Evolutionary conservation across 2,797 vertebrate genomes (phyloP).

Genomic region (Meda fulgida): DNA sequence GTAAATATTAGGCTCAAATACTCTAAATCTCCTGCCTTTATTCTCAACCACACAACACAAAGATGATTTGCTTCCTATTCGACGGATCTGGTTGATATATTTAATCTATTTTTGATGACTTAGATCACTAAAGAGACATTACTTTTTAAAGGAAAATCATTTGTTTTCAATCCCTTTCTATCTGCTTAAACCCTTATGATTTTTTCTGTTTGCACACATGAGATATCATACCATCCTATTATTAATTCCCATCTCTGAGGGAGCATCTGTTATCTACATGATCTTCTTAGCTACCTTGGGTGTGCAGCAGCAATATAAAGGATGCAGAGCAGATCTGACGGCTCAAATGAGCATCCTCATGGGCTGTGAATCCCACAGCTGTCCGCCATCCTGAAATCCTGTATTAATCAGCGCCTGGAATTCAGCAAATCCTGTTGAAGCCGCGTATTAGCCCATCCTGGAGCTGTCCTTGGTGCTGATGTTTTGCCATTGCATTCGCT

Average conservation of each 20-base stretch:
- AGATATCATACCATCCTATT: conserved; percentile 7
- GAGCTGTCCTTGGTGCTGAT: conserved; percentile 38
- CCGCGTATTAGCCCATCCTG: neutral
- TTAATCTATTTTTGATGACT: conserved; percentile 13
- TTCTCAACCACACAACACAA: neutral
- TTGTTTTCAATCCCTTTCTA: conserved; percentile 17
- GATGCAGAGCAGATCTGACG: conserved; percentile 13
- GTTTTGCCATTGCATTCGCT: neutral
- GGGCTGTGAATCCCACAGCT: conserved; percentile 15
- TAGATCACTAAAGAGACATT: neutral
- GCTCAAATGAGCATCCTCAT: conserved; percentile 18
- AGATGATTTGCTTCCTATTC: neutral
- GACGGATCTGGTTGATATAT: neutral
- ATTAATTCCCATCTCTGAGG: conserved; percentile 25
- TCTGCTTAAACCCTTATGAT: conserved; percentile 12
- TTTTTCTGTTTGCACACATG: conserved; percentile 8
- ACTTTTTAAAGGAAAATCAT: neutral
- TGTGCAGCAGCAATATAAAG: conserved; percentile 15
- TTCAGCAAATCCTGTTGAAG: conserved; percentile 17
- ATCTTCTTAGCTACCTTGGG: conserved; percentile 30
- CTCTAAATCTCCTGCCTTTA: neutral
- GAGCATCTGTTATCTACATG: conserved; percentile 14
- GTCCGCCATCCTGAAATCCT: conserved; percentile 19
- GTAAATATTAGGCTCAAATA: conserved; percentile 19
- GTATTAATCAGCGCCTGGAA: conserved; percentile 13